Conservation (phyloP, 2,888 invertebrate species). For the Synergus gifuensis region DNA sequence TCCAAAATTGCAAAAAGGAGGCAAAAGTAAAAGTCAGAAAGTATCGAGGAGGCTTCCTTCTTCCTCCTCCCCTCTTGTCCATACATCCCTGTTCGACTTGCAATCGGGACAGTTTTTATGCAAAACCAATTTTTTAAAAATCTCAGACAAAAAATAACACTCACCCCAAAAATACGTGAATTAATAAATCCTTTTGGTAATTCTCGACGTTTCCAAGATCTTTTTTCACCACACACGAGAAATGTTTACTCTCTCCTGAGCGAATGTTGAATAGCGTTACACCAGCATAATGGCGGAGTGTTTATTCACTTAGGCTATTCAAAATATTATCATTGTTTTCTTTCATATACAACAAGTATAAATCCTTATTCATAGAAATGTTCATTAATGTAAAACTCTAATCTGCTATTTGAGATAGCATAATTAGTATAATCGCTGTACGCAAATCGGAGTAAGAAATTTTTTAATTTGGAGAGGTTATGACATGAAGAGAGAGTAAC, state of each 20-base stretch:
- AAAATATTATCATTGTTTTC: not conserved
- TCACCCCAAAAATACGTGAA: not conserved
- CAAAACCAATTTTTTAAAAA: not conserved
- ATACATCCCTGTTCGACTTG: constrained; percentile 5
- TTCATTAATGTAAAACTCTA: not conserved
- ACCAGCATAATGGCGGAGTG: constrained; percentile 7
- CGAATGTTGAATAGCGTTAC: constrained; percentile 26
- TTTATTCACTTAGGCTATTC: not conserved
- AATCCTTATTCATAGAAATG: not conserved
- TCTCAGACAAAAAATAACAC: not conserved
- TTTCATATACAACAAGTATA: not conserved
- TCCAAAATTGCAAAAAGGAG: not conserved
- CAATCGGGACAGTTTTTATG: not conserved
- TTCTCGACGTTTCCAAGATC: constrained; percentile 5
- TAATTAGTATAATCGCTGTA: not conserved
- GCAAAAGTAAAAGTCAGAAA: constrained; percentile 11
- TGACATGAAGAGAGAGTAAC: no score
- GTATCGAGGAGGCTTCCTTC: constrained; percentile 16
- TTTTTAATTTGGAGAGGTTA: not conserved
- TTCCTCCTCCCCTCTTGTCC: constrained; percentile 24
- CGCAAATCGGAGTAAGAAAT: not conserved
- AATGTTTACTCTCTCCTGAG: constrained; percentile 26
- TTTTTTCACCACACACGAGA: constrained; percentile 24
- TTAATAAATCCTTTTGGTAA: not conserved
- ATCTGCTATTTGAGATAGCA: not conserved